These are phyloP conservation scores for Troides helena DNA, from an alignment of 2,888 invertebrate genomes.

Conservation along the genomic window DNA sequence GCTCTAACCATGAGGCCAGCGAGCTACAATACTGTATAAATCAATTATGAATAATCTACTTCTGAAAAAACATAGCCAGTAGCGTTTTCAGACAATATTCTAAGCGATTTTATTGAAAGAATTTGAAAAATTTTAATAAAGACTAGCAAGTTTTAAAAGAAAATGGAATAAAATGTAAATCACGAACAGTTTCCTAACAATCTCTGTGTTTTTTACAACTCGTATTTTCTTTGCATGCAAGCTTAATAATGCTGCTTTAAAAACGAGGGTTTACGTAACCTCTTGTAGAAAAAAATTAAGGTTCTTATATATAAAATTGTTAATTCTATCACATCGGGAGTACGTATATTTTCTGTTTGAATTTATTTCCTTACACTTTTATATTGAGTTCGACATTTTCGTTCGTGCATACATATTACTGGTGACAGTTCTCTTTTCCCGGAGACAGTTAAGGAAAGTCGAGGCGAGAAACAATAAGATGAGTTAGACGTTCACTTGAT, in stretches of 20 bases:
- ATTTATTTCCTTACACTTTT: neutral
- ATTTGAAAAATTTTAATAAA: neutral
- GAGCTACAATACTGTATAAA: neutral
- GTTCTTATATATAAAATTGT: neutral
- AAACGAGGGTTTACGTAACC: neutral
- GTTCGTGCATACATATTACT: neutral
- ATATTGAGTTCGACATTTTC: neutral
- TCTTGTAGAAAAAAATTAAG: too few species aligned
- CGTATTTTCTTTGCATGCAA: neutral
- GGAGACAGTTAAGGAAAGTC: neutral
- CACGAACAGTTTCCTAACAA: too few species aligned
- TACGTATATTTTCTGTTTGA: neutral
- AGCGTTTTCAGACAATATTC: neutral
- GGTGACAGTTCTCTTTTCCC: neutral
- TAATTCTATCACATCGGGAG: neutral
- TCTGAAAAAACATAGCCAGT: neutral
- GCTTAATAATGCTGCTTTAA: neutral
- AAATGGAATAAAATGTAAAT: neutral
- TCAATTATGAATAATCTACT: neutral
- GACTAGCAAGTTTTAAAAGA: neutral
- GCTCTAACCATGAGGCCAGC: too few species aligned
- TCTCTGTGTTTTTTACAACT: neutral
- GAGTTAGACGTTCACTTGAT: too few species aligned
- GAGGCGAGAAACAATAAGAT: neutral
- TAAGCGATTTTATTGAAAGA: neutral